phyloP scores from a whole-genome alignment of 2,113 vertebrate genomes.

The Myxocyprinus asiaticus region DNA sequence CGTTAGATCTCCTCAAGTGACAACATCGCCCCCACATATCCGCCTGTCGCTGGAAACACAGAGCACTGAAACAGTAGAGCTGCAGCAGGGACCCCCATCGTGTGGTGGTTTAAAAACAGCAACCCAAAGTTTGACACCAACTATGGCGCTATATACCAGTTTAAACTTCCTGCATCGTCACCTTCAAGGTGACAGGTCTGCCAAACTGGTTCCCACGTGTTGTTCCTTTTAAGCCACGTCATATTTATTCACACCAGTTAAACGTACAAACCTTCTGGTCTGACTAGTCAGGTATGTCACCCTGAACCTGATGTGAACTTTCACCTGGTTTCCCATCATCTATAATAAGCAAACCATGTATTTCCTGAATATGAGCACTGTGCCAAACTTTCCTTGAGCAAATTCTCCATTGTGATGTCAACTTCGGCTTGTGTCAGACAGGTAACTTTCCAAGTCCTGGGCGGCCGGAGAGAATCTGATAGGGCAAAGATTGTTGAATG shows the following conservation, averaged over 20 bases:
- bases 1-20: conserved; percentile 13
- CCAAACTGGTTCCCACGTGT: conserved; percentile 58
- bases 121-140: background rate
- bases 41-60: conserved; percentile 11
- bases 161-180: background rate
- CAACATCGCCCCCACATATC: background rate
- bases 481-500: conserved; percentile 49
- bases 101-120: background rate
- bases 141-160: background rate
- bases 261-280: background rate
- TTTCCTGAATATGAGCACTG: background rate
- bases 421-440: background rate
- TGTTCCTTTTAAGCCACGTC: background rate
- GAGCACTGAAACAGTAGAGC: background rate
- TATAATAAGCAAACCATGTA: background rate
- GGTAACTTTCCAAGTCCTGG: conserved; percentile 11
- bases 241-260: conserved; percentile 24
- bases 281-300: background rate
- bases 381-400: background rate
- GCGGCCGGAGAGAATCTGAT: conserved; percentile 33
- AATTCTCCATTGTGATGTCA: background rate
- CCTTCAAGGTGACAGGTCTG: background rate
- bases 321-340: background rate
- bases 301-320: background rate
- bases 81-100: background rate